A percentile compares a stretch with the other conserved stretches of the same genome.
Evolutionary conservation across 2,113 vertebrate genomes (phyloP).

Genomic region (Aleadryas rufinucha): DNA sequence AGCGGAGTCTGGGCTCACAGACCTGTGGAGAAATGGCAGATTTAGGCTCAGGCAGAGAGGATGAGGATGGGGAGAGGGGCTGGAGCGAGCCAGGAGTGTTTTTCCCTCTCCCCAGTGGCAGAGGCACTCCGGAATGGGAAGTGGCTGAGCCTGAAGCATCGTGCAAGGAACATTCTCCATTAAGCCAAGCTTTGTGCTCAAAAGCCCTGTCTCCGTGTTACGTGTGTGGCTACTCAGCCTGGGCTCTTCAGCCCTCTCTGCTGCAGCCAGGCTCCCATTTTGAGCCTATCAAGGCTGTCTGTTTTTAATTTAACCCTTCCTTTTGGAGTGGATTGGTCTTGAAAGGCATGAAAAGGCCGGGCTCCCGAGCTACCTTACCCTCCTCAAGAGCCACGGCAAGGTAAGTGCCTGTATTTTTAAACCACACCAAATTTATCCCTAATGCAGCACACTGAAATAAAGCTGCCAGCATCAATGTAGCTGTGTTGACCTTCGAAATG

Average conservation of each 20-base stretch:
- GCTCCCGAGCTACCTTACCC: neutral
- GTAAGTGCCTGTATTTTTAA: slow-evolving; percentile 43
- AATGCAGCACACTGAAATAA: neutral
- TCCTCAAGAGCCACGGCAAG: slow-evolving; percentile 6
- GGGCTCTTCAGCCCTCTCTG: slow-evolving; percentile 54
- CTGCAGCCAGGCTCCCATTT: slow-evolving; percentile 39
- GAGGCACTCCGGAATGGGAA: neutral
- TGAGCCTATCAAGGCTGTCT: slow-evolving; percentile 24
- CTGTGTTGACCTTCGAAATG: neutral
- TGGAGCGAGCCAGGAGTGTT: neutral
- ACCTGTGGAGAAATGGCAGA: neutral
- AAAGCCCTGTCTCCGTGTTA: neutral
- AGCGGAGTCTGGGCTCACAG: neutral
- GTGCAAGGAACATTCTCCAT: slow-evolving; percentile 13
- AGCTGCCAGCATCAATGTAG: neutral
- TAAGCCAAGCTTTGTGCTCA: slow-evolving; percentile 37
- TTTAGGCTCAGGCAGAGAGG: accelerated
- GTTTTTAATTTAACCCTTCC: slow-evolving; percentile 55
- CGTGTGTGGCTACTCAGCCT: neutral
- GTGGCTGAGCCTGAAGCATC: neutral
- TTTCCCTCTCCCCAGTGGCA: neutral
- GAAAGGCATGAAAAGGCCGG: slow-evolving; percentile 44
- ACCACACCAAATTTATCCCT: neutral
- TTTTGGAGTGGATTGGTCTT: slow-evolving; percentile 47
- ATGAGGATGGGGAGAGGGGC: neutral